phyloP scores from a whole-genome alignment of 2,113 vertebrate genomes.

The Oncorhynchus keta region DNA sequence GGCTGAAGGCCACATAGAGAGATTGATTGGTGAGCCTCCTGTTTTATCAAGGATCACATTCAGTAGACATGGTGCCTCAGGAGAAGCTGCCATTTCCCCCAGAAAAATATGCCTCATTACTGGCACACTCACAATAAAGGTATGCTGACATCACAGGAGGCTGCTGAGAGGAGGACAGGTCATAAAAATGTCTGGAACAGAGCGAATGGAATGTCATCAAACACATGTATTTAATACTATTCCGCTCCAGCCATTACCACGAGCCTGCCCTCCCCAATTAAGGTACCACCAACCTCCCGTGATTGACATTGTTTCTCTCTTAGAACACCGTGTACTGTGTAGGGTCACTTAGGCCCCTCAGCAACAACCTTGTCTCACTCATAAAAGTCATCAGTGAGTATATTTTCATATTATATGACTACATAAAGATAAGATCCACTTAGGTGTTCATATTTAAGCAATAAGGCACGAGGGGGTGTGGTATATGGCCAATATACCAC shows the following conservation, averaged over 20 bases:
- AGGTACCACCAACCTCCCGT: conserved; percentile 43
- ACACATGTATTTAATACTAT: too few relatives aligned
- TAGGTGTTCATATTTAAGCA: too few relatives aligned
- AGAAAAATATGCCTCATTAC: conserved; percentile 75
- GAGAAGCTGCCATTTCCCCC: conserved; percentile 73
- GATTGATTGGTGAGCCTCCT: conserved; percentile 80
- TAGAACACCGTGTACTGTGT: conserved; percentile 56
- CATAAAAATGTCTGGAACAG: too few relatives aligned
- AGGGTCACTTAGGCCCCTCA: conserved; percentile 52
- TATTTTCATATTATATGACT: conserved; percentile 30
- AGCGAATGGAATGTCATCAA: too few relatives aligned
- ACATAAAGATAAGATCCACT: neutral
- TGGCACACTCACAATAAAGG: conserved; percentile 71
- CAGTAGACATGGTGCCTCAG: conserved; percentile 78
- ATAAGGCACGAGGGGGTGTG: too few relatives aligned
- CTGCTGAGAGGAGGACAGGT: too few relatives aligned
- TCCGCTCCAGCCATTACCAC: too few relatives aligned
- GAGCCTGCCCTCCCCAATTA: conserved; percentile 47
- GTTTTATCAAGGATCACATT: conserved; percentile 80
- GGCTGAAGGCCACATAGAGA: conserved; percentile 83
- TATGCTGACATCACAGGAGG: conserved; percentile 56
- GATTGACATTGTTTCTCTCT: conserved; percentile 61
- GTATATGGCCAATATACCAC: too few relatives aligned
- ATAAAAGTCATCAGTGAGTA: conserved; percentile 37
- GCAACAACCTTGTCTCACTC: neutral